Evolutionary conservation across 2,888 invertebrate genomes (phyloP).

Genomic region (Pyrocoelia pectoralis): DNA sequence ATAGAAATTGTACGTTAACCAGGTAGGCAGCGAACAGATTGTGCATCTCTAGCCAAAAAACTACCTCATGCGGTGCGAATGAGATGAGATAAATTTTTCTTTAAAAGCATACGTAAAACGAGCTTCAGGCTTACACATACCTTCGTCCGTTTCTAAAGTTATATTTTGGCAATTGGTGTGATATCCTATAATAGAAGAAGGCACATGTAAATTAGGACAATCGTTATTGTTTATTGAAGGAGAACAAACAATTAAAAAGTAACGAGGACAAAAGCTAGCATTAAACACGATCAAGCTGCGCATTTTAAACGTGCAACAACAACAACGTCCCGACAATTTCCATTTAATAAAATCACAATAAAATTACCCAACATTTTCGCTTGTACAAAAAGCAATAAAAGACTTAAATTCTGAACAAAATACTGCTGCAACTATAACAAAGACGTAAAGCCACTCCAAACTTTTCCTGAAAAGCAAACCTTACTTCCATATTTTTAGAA

Average conservation of each 20-base stretch:
- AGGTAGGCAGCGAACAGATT: slow-evolving; percentile 38
- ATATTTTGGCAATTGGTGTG: slow-evolving; percentile 60
- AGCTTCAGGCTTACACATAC: slow-evolving; percentile 51
- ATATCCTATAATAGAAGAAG: slow-evolving; percentile 60
- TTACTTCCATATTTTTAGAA: slow-evolving; percentile 13
- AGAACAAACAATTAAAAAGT: slow-evolving; percentile 24
- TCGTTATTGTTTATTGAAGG: slow-evolving; percentile 20
- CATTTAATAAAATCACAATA: not conserved
- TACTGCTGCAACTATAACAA: slow-evolving; percentile 18
- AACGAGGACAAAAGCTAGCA: slow-evolving; percentile 16
- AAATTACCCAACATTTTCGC: not conserved
- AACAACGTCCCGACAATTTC: not conserved
- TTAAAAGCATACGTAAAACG: slow-evolving; percentile 48
- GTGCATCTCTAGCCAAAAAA: slow-evolving; percentile 37
- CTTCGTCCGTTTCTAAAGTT: slow-evolving; percentile 59
- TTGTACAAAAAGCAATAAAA: slow-evolving; percentile 18
- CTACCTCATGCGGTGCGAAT: slow-evolving; percentile 39
- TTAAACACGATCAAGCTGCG: slow-evolving; percentile 5
- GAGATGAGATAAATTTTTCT: slow-evolving; percentile 27
- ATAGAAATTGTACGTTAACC: slow-evolving; percentile 32
- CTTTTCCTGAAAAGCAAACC: slow-evolving; percentile 24
- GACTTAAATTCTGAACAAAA: slow-evolving; percentile 17
- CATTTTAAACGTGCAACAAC: slow-evolving; percentile 20
- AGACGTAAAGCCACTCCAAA: slow-evolving; percentile 26
- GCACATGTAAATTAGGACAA: slow-evolving; percentile 51